Conservation (phyloP, 2,888 invertebrate species). For the Anarsia innoxiella region DNA sequence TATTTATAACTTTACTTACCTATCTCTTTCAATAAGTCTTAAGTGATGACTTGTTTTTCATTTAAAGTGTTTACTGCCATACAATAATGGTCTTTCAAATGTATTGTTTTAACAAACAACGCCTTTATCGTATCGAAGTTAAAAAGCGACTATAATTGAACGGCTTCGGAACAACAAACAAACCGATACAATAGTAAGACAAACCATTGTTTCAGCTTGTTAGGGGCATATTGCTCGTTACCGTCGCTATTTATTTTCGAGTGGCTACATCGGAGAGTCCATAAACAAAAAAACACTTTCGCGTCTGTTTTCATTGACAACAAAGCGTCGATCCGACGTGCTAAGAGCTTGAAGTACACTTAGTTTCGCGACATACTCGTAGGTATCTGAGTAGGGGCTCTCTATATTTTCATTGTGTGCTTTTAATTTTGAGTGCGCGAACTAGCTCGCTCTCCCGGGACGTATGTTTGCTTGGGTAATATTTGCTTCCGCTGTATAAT, state of each 20-base stretch:
- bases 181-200: constrained; percentile 52
- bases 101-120: too few species aligned
- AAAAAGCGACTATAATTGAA: constrained; percentile 21
- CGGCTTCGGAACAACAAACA: constrained; percentile 51
- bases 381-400: constrained; percentile 64
- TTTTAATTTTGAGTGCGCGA: constrained; percentile 80
- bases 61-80: too few species aligned
- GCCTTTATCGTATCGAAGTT: constrained; percentile 2
- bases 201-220: constrained; percentile 67
- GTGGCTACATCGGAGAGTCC: constrained; percentile 70
- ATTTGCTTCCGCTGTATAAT: constrained; percentile 78
- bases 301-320: constrained; percentile 72
- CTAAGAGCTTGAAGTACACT: constrained; percentile 66
- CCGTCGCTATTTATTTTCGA: constrained; percentile 69
- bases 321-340: constrained; percentile 59
- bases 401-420: constrained; percentile 78
- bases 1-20: too few species aligned
- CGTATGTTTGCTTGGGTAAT: constrained; percentile 77
- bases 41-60: too few species aligned
- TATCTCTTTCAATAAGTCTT: too few species aligned
- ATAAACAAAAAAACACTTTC: constrained; percentile 74
- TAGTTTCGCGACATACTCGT: constrained; percentile 71
- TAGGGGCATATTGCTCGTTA: constrained; percentile 66
- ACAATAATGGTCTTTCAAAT: too few species aligned
- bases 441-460: constrained; percentile 76